Evolutionary conservation across 2,797 vertebrate species (phyloP), one percentile per base, ranked within the genome.

Genomic region (Pipistrellus pygmaeus): DNA sequence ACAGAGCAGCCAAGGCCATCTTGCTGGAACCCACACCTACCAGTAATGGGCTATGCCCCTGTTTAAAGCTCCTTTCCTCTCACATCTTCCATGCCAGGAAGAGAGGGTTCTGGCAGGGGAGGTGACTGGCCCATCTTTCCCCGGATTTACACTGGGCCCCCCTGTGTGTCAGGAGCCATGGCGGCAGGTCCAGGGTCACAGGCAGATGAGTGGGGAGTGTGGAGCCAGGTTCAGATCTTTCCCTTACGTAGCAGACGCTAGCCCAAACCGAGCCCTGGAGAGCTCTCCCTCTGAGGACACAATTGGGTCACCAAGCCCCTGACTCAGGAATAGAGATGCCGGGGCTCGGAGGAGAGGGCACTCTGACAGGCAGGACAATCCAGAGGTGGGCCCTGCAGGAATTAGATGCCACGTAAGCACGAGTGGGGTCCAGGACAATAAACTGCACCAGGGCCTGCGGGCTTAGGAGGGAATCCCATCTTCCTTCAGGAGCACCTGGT

Each of bases 401-500:
- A 69, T 60, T 3, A 35, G 3, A 53, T n/a, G 46, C 68, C 80
- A 77, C 64, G 32, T 6, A 27, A 68, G 38, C 6, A 51, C 32
- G 20, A 46, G 35, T 38, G 14, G 82, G 55, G 25, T n/a, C 8
- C 53, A 53, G 55, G 55, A 71, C 4, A 25, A 27, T 6, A 41
- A 55, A 41, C 12, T 21, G 8, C 27, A 25, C 53, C 4, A 6
- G 72, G 80, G 35, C 18, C 88, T 21, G 23, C 66, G 18, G 62
- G 69, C 41, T 85, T n/a, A 48, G 60, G 78, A 84, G 14, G 27
- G 51, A 41, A 72, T 51, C 44, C 44, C 23, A 13, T 46, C n/a
- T 17, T 88, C 78, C 89, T 96, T 96, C 90, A 96, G 95, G 60
- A 96, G 90, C 20, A 46, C 81, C 60, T 60, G 3, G 68, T 88